Evolutionary conservation across 1,140 invertebrate species (phyloP).

Genomic region (Potamilus streckersoni): DNA sequence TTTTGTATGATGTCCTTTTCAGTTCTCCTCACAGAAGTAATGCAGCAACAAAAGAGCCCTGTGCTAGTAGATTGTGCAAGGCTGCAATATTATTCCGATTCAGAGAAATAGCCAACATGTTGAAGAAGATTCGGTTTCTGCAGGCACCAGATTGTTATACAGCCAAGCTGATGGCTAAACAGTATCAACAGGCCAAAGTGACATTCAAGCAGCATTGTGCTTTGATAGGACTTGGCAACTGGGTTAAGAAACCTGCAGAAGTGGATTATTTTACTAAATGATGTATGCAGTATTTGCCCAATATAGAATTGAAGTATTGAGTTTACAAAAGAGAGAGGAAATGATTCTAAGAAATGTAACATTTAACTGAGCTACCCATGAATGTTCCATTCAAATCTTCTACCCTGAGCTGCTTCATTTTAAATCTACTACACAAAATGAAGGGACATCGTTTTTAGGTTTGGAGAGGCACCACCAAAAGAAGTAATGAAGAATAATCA

Average conservation of each 20-base stretch:
- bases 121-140: conserved; percentile 20
- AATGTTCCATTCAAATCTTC: too few relatives aligned
- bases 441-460: too few relatives aligned
- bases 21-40: conserved; percentile 25
- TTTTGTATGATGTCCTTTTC: conserved; percentile 1
- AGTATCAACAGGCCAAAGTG: conserved; percentile 29
- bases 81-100: conserved; percentile 35
- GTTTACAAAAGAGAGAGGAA: too few relatives aligned
- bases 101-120: conserved; percentile 31
- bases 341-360: too few relatives aligned
- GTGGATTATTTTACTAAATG: conserved; percentile 14
- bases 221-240: conserved; percentile 29
- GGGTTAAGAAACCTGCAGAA: conserved; percentile 29
- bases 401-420: too few relatives aligned
- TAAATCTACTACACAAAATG: too few relatives aligned
- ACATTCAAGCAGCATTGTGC: conserved; percentile 19
- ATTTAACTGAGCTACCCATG: too few relatives aligned
- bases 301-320: too few relatives aligned
- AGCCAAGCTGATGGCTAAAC: conserved; percentile 19
- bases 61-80: conserved; percentile 35
- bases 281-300: background rate
- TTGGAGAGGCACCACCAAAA: too few relatives aligned
- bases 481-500: too few relatives aligned
- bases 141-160: conserved; percentile 21
- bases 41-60: conserved; percentile 2